These are phyloP conservation scores for Steinernema carpocapsae DNA, from an alignment of 2,888 invertebrate genomes.

Conservation along the genomic window DNA sequence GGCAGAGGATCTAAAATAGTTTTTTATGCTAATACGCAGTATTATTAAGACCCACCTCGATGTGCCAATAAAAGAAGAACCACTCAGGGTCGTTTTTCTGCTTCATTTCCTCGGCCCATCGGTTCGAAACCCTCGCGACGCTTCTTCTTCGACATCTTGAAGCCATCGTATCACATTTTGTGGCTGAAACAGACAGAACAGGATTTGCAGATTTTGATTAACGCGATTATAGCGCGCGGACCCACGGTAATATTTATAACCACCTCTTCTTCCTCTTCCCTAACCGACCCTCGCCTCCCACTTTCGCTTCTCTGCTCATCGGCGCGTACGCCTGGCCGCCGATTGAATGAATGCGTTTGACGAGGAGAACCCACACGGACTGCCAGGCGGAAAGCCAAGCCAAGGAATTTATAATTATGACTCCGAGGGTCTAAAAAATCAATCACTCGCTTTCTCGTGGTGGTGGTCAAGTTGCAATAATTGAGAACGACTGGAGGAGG, in stretches of 20 bases:
- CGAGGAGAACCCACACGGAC: not conserved
- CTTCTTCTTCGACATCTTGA: not conserved
- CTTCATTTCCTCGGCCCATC: conserved; percentile 29
- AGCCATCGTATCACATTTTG: conserved; percentile 26
- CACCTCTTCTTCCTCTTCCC: too few relatives aligned
- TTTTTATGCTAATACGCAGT: not conserved
- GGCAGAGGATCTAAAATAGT: conserved; percentile 20
- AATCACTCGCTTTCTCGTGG: conserved; percentile 23
- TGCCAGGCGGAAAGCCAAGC: not conserved
- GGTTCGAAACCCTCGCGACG: conserved; percentile 2
- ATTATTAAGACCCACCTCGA: conserved; percentile 2
- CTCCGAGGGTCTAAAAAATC: not conserved
- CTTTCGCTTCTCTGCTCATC: not conserved
- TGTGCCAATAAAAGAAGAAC: conserved; percentile 33
- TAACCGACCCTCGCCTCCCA: too few relatives aligned
- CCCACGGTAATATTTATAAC: not conserved
- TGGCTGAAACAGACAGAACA: not conserved
- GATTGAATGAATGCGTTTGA: not conserved
- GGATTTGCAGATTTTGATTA: not conserved
- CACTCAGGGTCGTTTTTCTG: conserved; percentile 31
- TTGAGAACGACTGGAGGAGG: conserved; percentile 24
- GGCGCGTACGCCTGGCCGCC: not conserved
- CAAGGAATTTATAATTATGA: conserved; percentile 29
- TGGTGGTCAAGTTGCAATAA: conserved; percentile 34
- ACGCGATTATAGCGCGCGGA: conserved; percentile 21